These are phyloP conservation scores for Porites cylindrica DNA, from an alignment of 92 coral and sea anemone genomes.

Conservation along the genomic window DNA sequence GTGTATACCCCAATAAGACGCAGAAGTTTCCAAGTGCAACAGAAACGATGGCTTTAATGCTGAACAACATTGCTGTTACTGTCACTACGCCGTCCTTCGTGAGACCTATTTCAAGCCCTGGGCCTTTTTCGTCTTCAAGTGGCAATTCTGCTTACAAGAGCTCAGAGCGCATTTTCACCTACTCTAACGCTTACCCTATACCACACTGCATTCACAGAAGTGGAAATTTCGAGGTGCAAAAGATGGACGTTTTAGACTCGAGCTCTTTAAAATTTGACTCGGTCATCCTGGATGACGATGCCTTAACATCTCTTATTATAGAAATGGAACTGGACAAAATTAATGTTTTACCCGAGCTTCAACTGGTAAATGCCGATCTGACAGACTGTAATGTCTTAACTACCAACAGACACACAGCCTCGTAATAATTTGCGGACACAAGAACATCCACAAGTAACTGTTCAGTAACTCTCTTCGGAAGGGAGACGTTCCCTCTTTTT, in stretches of 20 bases:
- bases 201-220: constrained; percentile 41
- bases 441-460: not conserved
- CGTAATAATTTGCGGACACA: not conserved
- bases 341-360: constrained; percentile 74
- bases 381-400: constrained; percentile 32
- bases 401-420: not conserved
- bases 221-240: constrained; percentile 16
- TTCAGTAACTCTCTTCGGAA: constrained; percentile 4
- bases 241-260: constrained; percentile 1
- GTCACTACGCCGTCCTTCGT: constrained; percentile 46
- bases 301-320: constrained; percentile 63
- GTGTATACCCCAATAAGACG: not conserved
- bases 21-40: not conserved
- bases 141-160: constrained; percentile 29
- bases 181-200: constrained; percentile 47
- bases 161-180: constrained; percentile 43
- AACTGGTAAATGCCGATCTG: constrained; percentile 48
- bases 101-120: constrained; percentile 55
- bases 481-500: not conserved
- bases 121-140: constrained; percentile 30
- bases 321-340: constrained; percentile 76
- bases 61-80: constrained; percentile 40
- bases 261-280: constrained; percentile 44
- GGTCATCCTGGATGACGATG: constrained; percentile 73
- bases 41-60: constrained; percentile 39